phyloP scores from a whole-genome alignment of 2,888 invertebrate genomes.

The Drosophila falleni region DNA sequence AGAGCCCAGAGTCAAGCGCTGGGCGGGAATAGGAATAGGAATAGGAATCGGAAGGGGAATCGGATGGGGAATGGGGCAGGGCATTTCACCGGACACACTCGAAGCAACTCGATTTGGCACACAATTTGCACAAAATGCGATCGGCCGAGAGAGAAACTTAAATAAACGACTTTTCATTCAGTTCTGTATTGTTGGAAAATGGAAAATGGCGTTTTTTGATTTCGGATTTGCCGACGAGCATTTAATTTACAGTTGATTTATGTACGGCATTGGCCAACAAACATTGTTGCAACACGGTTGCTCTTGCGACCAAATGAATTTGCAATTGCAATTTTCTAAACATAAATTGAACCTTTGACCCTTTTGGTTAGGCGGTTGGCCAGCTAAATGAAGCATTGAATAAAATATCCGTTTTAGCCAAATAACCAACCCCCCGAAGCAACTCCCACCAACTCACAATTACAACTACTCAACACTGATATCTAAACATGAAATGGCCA shows the following conservation, averaged over 20 bases:
- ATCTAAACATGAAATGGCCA: constrained; percentile 29
- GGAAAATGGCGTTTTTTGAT: constrained; percentile 35
- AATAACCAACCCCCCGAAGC: constrained; percentile 27
- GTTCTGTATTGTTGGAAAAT: constrained; percentile 31
- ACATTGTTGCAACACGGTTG: neutral
- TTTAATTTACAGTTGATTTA: constrained; percentile 80
- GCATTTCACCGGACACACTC: constrained; percentile 23
- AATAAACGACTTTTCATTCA: constrained; percentile 47
- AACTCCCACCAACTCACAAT: neutral
- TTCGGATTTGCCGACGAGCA: constrained; percentile 41
- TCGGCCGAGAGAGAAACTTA: constrained; percentile 34
- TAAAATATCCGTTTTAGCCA: constrained; percentile 58
- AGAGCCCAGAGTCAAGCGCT: neutral
- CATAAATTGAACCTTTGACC: constrained; percentile 48
- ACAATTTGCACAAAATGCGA: constrained; percentile 63
- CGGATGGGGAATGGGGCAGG: neutral
- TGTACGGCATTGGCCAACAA: constrained; percentile 31
- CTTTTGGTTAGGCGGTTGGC: constrained; percentile 6
- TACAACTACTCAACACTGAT: constrained; percentile 2
- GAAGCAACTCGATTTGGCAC: constrained; percentile 53
- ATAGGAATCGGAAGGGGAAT: neutral
- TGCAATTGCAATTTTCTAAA: constrained; percentile 67
- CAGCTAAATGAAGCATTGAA: constrained; percentile 62
- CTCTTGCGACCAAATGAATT: constrained; percentile 39
- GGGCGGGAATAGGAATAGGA: neutral